Evolutionary conservation across 2,113 vertebrate species (phyloP), one percentile per base, ranked within the genome.

Genomic region (Cisticola juncidis): DNA sequence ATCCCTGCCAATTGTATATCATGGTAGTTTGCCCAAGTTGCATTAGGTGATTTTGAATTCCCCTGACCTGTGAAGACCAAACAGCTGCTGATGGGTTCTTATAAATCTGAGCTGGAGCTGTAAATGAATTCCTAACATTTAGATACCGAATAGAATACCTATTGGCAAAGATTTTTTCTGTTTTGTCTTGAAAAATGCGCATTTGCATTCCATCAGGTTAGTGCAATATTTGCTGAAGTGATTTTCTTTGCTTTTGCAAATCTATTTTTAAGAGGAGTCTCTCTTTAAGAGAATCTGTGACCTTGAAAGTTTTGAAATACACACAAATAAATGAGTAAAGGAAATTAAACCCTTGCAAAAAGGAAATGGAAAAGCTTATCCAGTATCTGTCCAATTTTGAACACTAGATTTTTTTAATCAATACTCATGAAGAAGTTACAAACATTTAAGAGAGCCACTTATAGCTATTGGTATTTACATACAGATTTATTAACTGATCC

Each of bases 321-420:
- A 91, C 54, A 29, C 22, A 81, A 70, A 73, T 70, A 86, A 70
- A 92, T 28, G 23, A 58, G 24, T 62, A 83, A 81, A 90, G 77
- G 51, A 97, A 94, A 94, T 89, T 44, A 86, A 94, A 88, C 7
- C 36, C 48, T 68, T 76, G 57, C 23, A 69, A 87, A 89, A 44
- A 64, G 36, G 78, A 96, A 91, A 94, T 65, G 22, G 81, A 94
- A 90, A 93, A 82, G 19, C 53, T 86, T 94, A 91, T 84, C 86
- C 71, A 78, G 31, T 45, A 58, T 51, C 44, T 74, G 38, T 64
- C 47, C 71, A 51, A 78, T 81, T 86, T 58, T 68, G 31, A 82
- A 57, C 62, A n/a, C 11, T 29, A 51, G 35, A 50, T 14, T 28
- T 80, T 50, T 65, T 93, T 58, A 81, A 81, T 44, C 48, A 81